These are phyloP conservation scores for Syrmaticus mikado DNA, from an alignment of 2,113 vertebrate species.

Conservation along the genomic window DNA sequence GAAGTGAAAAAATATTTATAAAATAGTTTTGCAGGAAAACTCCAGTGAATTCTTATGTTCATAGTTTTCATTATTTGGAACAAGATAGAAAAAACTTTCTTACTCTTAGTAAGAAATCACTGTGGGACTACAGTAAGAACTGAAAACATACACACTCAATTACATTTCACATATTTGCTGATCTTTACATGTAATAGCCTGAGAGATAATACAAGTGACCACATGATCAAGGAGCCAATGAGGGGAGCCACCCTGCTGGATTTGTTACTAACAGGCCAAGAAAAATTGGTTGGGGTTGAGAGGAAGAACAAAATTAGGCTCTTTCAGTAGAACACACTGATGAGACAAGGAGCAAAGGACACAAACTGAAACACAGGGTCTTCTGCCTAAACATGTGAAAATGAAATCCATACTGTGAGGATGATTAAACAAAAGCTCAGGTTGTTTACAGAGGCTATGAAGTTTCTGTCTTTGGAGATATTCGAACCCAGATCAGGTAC, in stretches of 20 bases:
- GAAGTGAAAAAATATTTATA: not conserved
- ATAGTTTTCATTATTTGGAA: not conserved
- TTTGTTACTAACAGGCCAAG: not conserved
- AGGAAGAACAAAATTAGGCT: not conserved
- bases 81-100: not conserved
- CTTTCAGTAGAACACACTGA: not conserved
- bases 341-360: not conserved
- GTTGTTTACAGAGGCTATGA: not conserved
- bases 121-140: not conserved
- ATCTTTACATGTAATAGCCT: not conserved
- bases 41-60: not conserved
- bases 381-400: not conserved
- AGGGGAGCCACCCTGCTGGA: not conserved
- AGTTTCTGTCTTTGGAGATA: no score
- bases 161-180: not conserved
- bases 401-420: not conserved
- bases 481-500: not conserved
- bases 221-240: not conserved
- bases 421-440: not conserved
- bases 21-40: not conserved
- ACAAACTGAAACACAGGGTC: not conserved
- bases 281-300: not conserved
- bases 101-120: not conserved
- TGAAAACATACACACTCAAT: not conserved
- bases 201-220: not conserved